A percentile compares a stretch with the other conserved stretches of the same genome.
phyloP scores from a whole-genome alignment of 2,113 vertebrate species.

The Pelecanus crispus region DNA sequence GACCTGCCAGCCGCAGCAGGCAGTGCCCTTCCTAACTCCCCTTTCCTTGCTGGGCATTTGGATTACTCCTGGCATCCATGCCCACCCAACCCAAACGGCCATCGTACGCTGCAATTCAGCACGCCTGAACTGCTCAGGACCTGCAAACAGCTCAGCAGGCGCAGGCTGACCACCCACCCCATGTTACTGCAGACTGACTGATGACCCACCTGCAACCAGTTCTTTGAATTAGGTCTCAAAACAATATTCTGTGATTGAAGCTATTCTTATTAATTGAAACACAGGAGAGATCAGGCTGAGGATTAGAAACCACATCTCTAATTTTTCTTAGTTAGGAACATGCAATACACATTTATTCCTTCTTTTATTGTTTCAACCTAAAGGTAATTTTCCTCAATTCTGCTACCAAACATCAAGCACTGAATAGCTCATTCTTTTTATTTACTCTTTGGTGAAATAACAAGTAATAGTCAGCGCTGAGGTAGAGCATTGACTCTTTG shows the following conservation, averaged over 20 bases:
- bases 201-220: neutral
- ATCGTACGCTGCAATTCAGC: fast-evolving
- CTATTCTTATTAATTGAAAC: neutral
- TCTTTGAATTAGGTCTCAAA: neutral
- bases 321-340: conserved; percentile 1
- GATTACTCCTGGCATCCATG: neutral
- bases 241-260: neutral
- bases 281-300: neutral
- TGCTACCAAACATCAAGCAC: neutral
- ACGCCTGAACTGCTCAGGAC: neutral
- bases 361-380: neutral
- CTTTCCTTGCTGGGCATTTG: neutral
- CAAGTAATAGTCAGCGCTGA: neutral
- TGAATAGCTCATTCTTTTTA: conserved; percentile 4
- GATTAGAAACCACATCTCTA: neutral
- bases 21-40: neutral
- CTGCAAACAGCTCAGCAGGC: neutral
- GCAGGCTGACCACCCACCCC: neutral
- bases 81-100: neutral
- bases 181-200: neutral
- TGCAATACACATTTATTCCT: neutral
- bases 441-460: neutral
- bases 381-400: conserved; percentile 13
- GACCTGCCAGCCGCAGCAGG: neutral
- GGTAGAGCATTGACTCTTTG: neutral